Conservation (phyloP, 2,888 invertebrate species). For the Hetaerina titia region DNA sequence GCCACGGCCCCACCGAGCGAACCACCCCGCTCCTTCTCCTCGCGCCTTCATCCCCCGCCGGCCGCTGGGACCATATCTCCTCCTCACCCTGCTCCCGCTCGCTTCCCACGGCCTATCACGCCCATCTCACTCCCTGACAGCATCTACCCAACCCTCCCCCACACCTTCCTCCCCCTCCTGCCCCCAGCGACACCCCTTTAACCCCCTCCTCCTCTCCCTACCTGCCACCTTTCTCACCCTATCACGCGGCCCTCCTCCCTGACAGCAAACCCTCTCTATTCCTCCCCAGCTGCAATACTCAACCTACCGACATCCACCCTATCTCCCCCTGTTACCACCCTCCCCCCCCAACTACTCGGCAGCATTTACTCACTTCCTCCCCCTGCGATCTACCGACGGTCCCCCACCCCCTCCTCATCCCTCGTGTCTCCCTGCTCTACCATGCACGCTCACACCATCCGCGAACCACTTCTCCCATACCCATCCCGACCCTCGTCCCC, state of each 20-base stretch:
- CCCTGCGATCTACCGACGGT: not conserved
- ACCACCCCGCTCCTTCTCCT: not conserved
- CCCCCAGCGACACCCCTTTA: not conserved
- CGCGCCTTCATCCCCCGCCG: not conserved
- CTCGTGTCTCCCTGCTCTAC: not conserved
- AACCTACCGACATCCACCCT: not conserved
- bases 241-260: not conserved
- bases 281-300: not conserved
- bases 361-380: not conserved
- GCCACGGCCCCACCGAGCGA: not conserved
- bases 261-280: not conserved
- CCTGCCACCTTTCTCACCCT: not conserved
- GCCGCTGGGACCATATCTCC: no score
- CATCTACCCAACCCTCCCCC: not conserved
- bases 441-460: not conserved
- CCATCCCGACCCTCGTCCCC: not conserved
- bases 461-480: not conserved
- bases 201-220: not conserved
- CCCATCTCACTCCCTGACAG: constrained; percentile 1
- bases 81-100: not conserved
- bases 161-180: not conserved
- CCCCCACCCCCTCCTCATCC: not conserved
- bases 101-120: not conserved
- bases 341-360: not conserved
- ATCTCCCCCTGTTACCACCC: not conserved